Percentiles rank a stretch among this genome's conserved stretches.
Conservation (phyloP, 2,888 invertebrate genomes). For the Orchestes rusci region DNA sequence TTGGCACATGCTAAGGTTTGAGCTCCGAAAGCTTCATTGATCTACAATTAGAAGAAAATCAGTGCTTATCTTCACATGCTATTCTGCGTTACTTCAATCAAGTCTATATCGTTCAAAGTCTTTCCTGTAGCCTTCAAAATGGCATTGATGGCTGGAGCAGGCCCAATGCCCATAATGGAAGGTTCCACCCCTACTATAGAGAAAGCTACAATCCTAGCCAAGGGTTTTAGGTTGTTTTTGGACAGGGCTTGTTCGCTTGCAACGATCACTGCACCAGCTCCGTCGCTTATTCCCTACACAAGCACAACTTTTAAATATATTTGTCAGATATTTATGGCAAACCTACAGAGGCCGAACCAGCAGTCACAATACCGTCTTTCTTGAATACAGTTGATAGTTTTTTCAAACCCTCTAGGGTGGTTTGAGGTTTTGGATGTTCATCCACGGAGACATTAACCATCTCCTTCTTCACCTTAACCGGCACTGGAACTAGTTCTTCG, state of each 20-base stretch:
- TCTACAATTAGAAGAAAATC: slow-evolving; percentile 50
- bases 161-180: slow-evolving; percentile 96
- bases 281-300: slow-evolving; percentile 89
- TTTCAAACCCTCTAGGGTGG: slow-evolving; percentile 74
- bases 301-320: neutral
- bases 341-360: slow-evolving; percentile 85
- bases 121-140: slow-evolving; percentile 73
- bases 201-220: slow-evolving; percentile 88
- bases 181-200: slow-evolving; percentile 94
- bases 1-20: slow-evolving; percentile 91
- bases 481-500: slow-evolving; percentile 81
- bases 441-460: slow-evolving; percentile 74
- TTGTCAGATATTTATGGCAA: neutral
- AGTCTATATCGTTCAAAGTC: slow-evolving; percentile 78
- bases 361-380: slow-evolving; percentile 89
- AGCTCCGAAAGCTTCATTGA: slow-evolving; percentile 97
- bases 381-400: slow-evolving; percentile 89
- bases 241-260: slow-evolving; percentile 88
- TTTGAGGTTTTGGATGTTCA: slow-evolving; percentile 89
- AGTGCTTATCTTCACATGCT: neutral
- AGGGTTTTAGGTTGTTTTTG: slow-evolving; percentile 71
- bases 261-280: slow-evolving; percentile 87
- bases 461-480: slow-evolving; percentile 75
- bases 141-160: slow-evolving; percentile 86
- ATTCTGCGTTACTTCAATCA: slow-evolving; percentile 86